Percentiles rank a stretch among this genome's conserved stretches.
phyloP scores from a whole-genome alignment of 2,113 vertebrate species.

The Myrmecophaga tridactyla region DNA sequence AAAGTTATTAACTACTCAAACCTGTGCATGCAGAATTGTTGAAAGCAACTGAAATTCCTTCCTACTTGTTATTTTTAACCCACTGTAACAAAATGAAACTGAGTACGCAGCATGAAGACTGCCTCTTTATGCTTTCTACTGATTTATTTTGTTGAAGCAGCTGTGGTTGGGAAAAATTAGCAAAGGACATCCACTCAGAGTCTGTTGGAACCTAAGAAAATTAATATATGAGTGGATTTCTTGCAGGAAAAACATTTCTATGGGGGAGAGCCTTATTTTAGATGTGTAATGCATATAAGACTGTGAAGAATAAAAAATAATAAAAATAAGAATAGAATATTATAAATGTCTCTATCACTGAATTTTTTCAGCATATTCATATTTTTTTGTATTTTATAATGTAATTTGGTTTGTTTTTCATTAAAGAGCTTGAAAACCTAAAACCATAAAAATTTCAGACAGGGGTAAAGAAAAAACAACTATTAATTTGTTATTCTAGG shows the following conservation, averaged over 20 bases:
- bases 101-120: background rate
- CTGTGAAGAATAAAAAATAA: background rate
- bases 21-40: background rate
- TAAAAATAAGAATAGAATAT: background rate
- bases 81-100: background rate
- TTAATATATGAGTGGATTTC: background rate
- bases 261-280: background rate
- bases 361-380: background rate
- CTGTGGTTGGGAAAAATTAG: background rate
- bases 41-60: background rate
- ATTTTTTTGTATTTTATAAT: background rate
- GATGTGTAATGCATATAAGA: background rate
- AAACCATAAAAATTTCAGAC: background rate
- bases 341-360: background rate
- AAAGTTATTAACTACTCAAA: background rate
- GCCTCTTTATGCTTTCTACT: background rate
- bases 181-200: background rate
- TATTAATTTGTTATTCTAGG: background rate
- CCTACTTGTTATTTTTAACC: background rate
- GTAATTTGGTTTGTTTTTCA: background rate
- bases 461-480: background rate
- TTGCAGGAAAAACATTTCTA: background rate
- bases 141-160: background rate
- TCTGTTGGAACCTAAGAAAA: background rate
- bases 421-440: background rate